Base-by-base conservation (phyloP, 2,113 vertebrate genomes). In the Scartelaos histophorus region DNA sequence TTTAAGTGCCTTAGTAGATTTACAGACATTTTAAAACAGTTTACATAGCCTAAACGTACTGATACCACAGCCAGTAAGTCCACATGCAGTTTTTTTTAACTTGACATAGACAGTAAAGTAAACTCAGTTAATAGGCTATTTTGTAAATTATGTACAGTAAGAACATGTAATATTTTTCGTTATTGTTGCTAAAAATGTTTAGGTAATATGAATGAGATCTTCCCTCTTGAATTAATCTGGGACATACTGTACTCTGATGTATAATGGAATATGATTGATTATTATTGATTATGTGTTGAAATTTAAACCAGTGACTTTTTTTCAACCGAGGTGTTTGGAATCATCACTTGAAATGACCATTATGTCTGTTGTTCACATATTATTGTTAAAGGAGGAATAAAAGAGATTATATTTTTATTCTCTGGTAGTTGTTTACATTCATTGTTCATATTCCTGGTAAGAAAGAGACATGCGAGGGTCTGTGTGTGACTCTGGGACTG, bases 311-410 rank as follows among this genome's bases (percentile, higher is more conserved):
- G 69, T 5, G 51, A 58, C 12, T 51, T 68, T 24, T n/a, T 66
- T 35, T 22, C 67, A 35, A 4, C 16, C 21, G 45, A 22, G 15
- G 71, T 69, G 43, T 45, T 46, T 76, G 64, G 76, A 68, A 82
- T 64, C n/a, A 73, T 79, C 80, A 86, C 77, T 87, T 84, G 66
- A 85, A 83, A 70, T 69, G 17, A 35, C 13, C 73, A 45, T 69
- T 74, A 29, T 81, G 21, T 25, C 56, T 25, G 56, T 58, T 25
- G 56, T 58, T 81, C 61, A 71, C 49, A 1, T 45, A 56, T 70
- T 88, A 47, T 70, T 78, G 70, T 60, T 51, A 67, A 65, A 83
- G 66, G 67, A 51, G 69, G 16, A 67, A 85, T 75, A 80, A 84
- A 88, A 65, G 29, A 57, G 16, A 11, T 17, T 57, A 3, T 67